A percentile compares a stretch with the other conserved stretches of the same genome.
Conservation (phyloP, 2,888 invertebrate species). For the Sthenelais limicola region DNA sequence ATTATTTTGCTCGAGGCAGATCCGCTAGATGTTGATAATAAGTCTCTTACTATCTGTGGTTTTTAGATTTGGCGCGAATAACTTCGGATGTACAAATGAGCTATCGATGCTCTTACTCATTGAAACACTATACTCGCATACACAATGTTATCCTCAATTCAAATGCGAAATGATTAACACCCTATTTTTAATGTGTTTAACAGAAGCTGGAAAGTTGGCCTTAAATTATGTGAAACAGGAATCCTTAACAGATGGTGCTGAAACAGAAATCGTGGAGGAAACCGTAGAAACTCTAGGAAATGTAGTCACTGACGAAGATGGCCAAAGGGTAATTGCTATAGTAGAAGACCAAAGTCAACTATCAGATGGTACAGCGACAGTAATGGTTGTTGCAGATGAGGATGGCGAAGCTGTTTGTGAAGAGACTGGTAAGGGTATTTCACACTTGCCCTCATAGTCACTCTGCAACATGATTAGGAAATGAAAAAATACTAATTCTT, state of each 20-base stretch:
- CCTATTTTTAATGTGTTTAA: constrained; percentile 31
- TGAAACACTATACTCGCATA: too few relatives aligned
- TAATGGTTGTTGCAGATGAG: constrained; percentile 17
- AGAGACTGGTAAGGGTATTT: constrained; percentile 5
- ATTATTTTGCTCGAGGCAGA: too few relatives aligned
- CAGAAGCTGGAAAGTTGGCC: constrained; percentile 73
- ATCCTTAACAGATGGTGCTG: constrained; percentile 19
- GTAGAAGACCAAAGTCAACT: constrained; percentile 51
- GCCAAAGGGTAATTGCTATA: constrained; percentile 60
- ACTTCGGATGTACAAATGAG: too few relatives aligned
- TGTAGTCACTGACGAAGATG: constrained; percentile 25
- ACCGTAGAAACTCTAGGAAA: constrained; percentile 33
- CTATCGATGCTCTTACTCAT: too few relatives aligned
- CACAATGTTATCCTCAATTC: too few relatives aligned
- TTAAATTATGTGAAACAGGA: constrained; percentile 69
- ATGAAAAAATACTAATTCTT: too few relatives aligned
- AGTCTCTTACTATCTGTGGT: too few relatives aligned
- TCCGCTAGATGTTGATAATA: too few relatives aligned
- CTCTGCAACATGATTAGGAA: neutral
- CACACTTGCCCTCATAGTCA: neutral
- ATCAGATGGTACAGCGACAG: constrained; percentile 21
- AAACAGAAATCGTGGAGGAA: constrained; percentile 33
- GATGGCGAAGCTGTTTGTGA: constrained; percentile 15
- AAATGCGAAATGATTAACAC: neutral
- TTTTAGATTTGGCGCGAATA: too few relatives aligned